Evolutionary conservation across 2,113 vertebrate genomes (phyloP), one percentile per base, ranked within the genome.

Genomic region (Procapra przewalskii): DNA sequence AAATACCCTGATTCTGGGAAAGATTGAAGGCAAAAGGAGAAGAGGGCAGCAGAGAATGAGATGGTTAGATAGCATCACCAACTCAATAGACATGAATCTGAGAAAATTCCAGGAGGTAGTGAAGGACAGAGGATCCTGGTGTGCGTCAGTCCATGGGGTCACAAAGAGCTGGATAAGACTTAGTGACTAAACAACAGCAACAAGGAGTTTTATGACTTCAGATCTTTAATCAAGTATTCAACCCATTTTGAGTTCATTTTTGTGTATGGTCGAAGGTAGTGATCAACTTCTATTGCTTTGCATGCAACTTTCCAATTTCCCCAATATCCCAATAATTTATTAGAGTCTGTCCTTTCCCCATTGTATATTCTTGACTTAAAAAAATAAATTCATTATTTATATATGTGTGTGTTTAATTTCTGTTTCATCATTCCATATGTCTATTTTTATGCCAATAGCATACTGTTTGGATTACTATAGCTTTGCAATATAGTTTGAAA

Each of bases 131-230:
- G 2, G 64, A 67, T 67, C n/a, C 64, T 36, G 64, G 17, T 67
- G 64, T 36, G 62, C 62, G 10, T 2, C 17, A 67, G 64, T 11
- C 64, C n/a, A 67, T 21, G 64, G 64, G 17, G 4, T 36, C n/a
- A 67, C n/a, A 67, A 67, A 67, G 33, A 67, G 0, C 33, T 67
- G 64, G 64, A 36, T 36, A 36, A 67, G 64, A 67, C 64, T 67
- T 36, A 36, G 17, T 0, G 0, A 67, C 8, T 36, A 8, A 36
- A 36, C 33, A 67, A n/a, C 60, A 33, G 19, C 64, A 67, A 67
- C 33, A 27, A 77, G 71, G 23, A 77, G 40, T 43, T 77, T 77
- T 77, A 43, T 43, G 67, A 40, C 40, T 77, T 77, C 23, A 27
- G 12, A 14, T 77, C 71, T 77, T 77, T 43, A 43, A 14, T 77